Evolutionary conservation across 2,797 vertebrate species (phyloP), one percentile per base, ranked within the genome.

Genomic region (Ambastaia sidthimunki): DNA sequence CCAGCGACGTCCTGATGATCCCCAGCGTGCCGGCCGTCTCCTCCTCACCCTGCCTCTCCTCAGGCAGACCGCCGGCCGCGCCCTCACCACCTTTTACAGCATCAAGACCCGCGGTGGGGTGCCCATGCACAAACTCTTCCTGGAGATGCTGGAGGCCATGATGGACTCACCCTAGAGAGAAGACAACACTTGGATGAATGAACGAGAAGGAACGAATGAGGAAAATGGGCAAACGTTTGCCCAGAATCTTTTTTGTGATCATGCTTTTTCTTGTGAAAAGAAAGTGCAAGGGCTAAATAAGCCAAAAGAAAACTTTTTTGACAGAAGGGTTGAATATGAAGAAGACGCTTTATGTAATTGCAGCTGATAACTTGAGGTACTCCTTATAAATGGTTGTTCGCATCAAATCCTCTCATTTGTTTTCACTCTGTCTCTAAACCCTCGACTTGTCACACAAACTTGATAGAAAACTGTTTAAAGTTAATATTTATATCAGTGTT

Each of bases 91-190:
- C 70, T 97, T 97, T 92, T 96, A 97, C 84, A 95, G 95, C 89
- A 96, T 98, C 89, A 96, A 97, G 90, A 94, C 95, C 86, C 96
- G 96, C 3, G 96, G 96, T 31, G 95, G 96, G 6, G 95, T 97
- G 68, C 96, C 96, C 90, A 97, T 97, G 96, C 96, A 98, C 93
- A 98, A 97, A 95, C 93, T 98, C 74, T 98, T 98, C 89, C 88
- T 98, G 89, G 96, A 98, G 92, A 98, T 98, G 96, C 92, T 98
- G 78, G 96, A 98, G 91, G 96, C 96, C 91, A 97, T 97, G 96
- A 98, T 98, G 96, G 96, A 97, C 92, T 97, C 94, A 31, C 94
- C 94, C 23, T 95, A 94, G 87, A 87, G 85, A 52, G 83, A 11
- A 31, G 25, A 63, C 19, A 15, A 12, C 7, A 68, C 70, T 25